Evolutionary conservation across 2,113 vertebrate genomes (phyloP).

Genomic region (Calyptomena viridis): DNA sequence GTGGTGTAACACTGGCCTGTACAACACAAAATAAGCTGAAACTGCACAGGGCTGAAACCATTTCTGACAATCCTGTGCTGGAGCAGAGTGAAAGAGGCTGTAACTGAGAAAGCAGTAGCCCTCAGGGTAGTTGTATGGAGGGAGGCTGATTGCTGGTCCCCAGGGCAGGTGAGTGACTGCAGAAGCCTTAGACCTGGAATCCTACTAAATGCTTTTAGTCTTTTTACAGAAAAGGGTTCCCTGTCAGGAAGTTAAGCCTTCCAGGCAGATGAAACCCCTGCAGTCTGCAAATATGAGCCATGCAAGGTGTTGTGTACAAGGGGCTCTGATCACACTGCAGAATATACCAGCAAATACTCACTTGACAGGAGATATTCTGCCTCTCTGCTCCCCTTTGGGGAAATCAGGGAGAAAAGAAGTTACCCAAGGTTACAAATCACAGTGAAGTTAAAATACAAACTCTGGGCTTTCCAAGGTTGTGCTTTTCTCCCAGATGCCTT

Average conservation of each 20-base stretch:
- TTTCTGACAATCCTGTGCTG: background rate
- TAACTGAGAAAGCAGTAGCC: background rate
- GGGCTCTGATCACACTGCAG: background rate
- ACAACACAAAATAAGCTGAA: background rate
- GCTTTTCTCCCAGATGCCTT: background rate
- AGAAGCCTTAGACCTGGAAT: background rate
- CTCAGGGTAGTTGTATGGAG: background rate
- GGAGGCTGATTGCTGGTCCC: background rate
- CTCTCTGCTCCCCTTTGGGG: background rate
- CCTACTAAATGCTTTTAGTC: background rate
- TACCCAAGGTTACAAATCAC: background rate
- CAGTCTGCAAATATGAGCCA: background rate
- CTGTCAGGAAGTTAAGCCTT: background rate
- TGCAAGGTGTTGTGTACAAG: background rate
- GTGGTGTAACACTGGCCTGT: conserved; percentile 31
- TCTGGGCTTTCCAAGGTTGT: background rate
- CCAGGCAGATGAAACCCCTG: background rate
- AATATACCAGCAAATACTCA: background rate
- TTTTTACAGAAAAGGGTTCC: background rate
- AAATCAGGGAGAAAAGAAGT: fast-evolving
- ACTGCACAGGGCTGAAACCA: background rate
- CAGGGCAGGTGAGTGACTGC: background rate
- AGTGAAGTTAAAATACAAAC: background rate
- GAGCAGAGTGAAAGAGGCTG: background rate
- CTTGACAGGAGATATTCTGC: background rate